These are phyloP conservation scores for Xanthostigma xanthostigma DNA, from an alignment of 2,888 invertebrate genomes.

Conservation along the genomic window DNA sequence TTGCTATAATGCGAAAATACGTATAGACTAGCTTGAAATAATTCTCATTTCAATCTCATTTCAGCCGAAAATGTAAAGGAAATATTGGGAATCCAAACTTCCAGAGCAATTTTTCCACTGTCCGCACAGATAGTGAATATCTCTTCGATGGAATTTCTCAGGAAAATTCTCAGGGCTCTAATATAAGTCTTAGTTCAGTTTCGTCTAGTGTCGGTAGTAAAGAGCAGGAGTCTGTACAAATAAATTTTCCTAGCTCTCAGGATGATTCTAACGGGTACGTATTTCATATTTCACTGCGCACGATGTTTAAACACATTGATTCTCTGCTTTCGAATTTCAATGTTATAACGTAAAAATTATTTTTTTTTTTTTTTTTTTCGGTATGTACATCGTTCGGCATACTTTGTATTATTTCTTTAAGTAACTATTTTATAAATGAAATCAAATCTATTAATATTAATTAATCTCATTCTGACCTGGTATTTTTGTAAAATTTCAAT, in stretches of 20 bases:
- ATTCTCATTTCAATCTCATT: background rate
- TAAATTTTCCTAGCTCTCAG: slow-evolving; percentile 20
- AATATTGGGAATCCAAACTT: slow-evolving; percentile 15
- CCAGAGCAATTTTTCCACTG: slow-evolving; percentile 20
- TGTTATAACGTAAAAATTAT: too few species aligned
- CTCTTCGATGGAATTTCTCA: slow-evolving; percentile 34
- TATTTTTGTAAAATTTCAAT: too few species aligned
- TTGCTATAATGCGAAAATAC: too few species aligned
- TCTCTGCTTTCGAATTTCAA: too few species aligned
- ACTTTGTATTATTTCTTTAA: too few species aligned
- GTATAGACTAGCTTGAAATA: background rate
- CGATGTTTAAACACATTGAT: too few species aligned
- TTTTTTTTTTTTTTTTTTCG: too few species aligned
- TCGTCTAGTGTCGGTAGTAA: slow-evolving; percentile 39
- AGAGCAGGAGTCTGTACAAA: slow-evolving; percentile 32
- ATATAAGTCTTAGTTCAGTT: slow-evolving; percentile 42
- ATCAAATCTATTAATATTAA: too few species aligned
- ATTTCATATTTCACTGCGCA: too few species aligned
- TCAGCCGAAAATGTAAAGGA: slow-evolving; percentile 9
- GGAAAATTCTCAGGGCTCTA: slow-evolving; percentile 36
- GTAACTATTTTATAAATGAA: too few species aligned
- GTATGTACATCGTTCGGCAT: too few species aligned
- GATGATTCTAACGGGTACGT: slow-evolving; percentile 22
- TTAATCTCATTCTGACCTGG: too few species aligned
- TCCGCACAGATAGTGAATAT: slow-evolving; percentile 34